Base-by-base conservation (phyloP, 2,888 invertebrate genomes). In the Parnassius orleans region DNA sequence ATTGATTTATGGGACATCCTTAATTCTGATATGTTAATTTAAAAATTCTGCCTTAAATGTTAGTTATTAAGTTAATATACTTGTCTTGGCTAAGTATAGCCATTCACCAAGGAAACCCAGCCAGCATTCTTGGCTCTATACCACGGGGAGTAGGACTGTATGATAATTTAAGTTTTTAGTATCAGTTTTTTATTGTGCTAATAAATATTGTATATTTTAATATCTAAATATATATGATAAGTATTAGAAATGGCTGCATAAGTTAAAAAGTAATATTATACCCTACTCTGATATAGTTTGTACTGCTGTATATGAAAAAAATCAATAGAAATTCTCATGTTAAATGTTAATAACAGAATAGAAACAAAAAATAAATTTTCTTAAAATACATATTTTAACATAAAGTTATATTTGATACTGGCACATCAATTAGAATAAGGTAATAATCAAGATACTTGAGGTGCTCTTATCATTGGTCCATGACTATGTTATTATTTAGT, bases 361-460 rank as follows among this genome's bases (percentile, higher is more conserved):
- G 41, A 53, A 58, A 47, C 14, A 33, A 44, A 53, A 57, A 61
- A 57, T 58, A 60, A 57, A 57, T 57, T 62, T 14, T 43, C 50
- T 24, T 51, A 7, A 33, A 62, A 24, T 33, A 46, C 1, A 53
- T 56, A 64, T 66, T 80, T 80, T 77, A 78, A 67, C 72, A 72
- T 75, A 67, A 77, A 64, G 66, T 69, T 82, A 82, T 83, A 82
- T 83, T 82, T 81, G 78, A 82, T 82, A 84, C 74, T 69, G 72
- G 71, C 68, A 60, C 59, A 59, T 51, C 43, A 51, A 62, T 52
- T 59, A 63, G 44, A 41, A 59, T 63, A 63, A 63, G 55, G 47
- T 52, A 59, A 14, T 41, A 41, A 46, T 51, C 59, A 59, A 63
- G 58, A 51, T 52, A 59, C 43, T 47, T 46, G 55, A 59, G 63